A percentile compares a stretch with the other conserved stretches of the same genome.
These are phyloP conservation scores for Chorisops tibialis DNA, from an alignment of 2,888 invertebrate genomes.

Conservation along the genomic window DNA sequence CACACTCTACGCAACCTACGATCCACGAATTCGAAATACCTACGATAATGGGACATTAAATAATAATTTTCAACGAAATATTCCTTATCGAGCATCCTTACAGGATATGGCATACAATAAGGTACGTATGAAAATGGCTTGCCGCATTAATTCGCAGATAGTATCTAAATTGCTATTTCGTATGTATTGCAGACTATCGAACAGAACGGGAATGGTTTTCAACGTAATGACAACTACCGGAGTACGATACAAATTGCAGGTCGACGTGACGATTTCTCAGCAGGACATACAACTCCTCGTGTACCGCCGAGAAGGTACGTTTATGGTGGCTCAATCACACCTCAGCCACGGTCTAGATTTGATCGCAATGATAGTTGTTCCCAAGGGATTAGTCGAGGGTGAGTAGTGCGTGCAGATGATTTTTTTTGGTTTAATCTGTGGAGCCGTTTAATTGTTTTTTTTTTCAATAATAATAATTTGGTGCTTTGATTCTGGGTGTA, in stretches of 20 bases:
- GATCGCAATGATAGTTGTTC: conserved; percentile 27
- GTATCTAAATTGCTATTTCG: not conserved
- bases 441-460: no score
- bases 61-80: conserved; percentile 41
- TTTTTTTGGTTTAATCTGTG: no score
- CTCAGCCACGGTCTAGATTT: conserved; percentile 55
- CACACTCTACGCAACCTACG: conserved; percentile 39
- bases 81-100: conserved; percentile 44
- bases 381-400: conserved; percentile 53
- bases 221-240: conserved; percentile 46
- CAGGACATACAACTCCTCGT: conserved; percentile 30
- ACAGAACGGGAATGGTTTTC: conserved; percentile 36
- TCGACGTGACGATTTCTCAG: conserved; percentile 17
- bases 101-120: conserved; percentile 43
- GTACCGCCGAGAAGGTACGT: conserved; percentile 51
- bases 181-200: conserved; percentile 15
- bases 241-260: conserved; percentile 44
- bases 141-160: no score
- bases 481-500: no score
- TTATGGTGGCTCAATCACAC: conserved; percentile 59
- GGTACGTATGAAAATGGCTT: no score
- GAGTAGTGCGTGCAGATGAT: conserved; percentile 40
- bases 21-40: conserved; percentile 40
- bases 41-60: conserved; percentile 34
- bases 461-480: no score